These are phyloP conservation scores for Poeciliopsis occidentalis DNA, from an alignment of 2,113 vertebrate genomes.

Conservation along the genomic window DNA sequence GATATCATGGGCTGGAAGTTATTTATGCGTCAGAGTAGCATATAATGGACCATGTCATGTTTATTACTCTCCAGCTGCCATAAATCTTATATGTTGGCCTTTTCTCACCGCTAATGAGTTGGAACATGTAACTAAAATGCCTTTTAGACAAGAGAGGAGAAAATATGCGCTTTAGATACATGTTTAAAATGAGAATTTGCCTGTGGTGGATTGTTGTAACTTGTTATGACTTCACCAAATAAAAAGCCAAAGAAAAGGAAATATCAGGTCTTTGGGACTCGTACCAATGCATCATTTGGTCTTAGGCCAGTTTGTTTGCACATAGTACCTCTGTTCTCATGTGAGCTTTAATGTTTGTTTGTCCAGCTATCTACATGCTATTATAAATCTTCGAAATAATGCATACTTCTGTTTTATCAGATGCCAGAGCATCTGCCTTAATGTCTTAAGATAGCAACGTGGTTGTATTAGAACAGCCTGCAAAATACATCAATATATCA, in stretches of 20 bases:
- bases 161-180: neutral
- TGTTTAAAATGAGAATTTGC: neutral
- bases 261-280: conserved; percentile 17
- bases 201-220: neutral
- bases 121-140: conserved; percentile 21
- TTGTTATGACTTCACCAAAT: neutral
- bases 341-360: conserved; percentile 28
- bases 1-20: conserved; percentile 43
- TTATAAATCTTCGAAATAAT: conserved; percentile 25
- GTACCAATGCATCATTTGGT: conserved; percentile 29
- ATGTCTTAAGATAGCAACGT: neutral
- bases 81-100: conserved; percentile 49
- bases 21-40: conserved; percentile 49
- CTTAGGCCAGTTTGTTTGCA: conserved; percentile 50
- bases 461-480: neutral
- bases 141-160: neutral
- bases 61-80: conserved; percentile 37
- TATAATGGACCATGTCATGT: conserved; percentile 52
- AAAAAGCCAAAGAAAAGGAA: conserved; percentile 11
- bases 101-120: conserved; percentile 48
- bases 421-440: no score
- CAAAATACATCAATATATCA: no score
- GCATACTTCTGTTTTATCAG: conserved; percentile 24
- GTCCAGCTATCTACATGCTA: conserved; percentile 33
- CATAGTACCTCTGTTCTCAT: conserved; percentile 35